Percentiles rank a stretch among this genome's conserved stretches.
Conservation (phyloP, 2,888 invertebrate species). For the Allolobophora icterica region DNA sequence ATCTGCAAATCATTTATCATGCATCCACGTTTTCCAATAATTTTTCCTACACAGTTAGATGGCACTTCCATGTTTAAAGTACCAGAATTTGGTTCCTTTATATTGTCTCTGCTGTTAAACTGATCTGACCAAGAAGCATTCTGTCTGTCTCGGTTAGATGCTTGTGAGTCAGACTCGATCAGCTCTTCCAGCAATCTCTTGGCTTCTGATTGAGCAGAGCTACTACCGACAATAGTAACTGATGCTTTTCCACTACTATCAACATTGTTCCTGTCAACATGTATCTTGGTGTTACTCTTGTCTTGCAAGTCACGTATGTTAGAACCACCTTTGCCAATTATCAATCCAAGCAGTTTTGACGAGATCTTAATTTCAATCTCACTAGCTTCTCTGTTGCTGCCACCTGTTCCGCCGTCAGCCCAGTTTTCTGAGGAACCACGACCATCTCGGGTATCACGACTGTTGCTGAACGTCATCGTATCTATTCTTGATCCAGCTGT, state of each 20-base stretch:
- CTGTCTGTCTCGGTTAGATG: constrained; percentile 3
- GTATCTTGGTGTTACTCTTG: constrained; percentile 59
- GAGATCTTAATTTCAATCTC: constrained; percentile 26
- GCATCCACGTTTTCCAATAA: background rate
- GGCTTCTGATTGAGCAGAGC: background rate
- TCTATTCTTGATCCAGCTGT: background rate
- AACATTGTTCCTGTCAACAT: constrained; percentile 64
- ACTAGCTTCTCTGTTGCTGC: background rate
- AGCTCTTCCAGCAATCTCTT: background rate
- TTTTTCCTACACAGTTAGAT: background rate
- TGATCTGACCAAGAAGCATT: background rate
- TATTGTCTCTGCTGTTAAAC: background rate
- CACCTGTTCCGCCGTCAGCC: background rate
- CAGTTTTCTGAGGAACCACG: background rate
- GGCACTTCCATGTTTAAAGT: background rate
- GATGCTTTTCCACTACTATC: constrained; percentile 4
- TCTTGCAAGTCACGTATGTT: constrained; percentile 60
- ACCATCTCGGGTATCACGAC: background rate
- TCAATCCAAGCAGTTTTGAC: background rate
- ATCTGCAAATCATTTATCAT: constrained; percentile 12
- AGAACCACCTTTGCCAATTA: constrained; percentile 58
- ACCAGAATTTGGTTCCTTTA: background rate
- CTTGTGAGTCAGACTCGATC: background rate
- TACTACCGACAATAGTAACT: constrained; percentile 12
- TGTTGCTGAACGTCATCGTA: constrained; percentile 21